Conservation (phyloP, 2,797 vertebrate genomes). For the Alcedo quadribrachys region DNA sequence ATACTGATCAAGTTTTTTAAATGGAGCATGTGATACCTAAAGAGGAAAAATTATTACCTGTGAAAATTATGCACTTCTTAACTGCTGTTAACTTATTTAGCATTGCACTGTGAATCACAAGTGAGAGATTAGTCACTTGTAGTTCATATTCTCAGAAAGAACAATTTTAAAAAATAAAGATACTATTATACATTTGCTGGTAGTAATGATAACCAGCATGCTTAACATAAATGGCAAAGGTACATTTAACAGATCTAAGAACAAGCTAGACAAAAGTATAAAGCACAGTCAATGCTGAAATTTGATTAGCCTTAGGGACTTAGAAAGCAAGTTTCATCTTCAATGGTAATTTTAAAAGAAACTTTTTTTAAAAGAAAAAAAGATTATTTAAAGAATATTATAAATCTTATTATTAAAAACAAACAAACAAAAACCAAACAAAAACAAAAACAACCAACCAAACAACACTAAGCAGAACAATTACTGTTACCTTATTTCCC, state of each 20-base stretch:
- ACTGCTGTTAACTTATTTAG: not conserved
- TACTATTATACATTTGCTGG: not conserved
- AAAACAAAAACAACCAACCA: too few species aligned
- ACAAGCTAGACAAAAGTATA: not conserved
- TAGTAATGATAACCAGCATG: not conserved
- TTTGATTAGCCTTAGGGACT: not conserved
- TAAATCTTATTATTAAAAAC: too few species aligned
- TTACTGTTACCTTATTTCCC: not conserved
- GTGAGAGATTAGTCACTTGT: not conserved
- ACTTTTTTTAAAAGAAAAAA: too few species aligned
- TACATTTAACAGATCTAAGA: not conserved
- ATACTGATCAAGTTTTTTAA: not conserved
- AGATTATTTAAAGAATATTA: too few species aligned
- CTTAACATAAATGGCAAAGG: not conserved
- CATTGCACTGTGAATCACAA: not conserved
- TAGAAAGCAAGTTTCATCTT: not conserved
- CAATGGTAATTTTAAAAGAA: not conserved
- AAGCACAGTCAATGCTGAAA: not conserved
- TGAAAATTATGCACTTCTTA: not conserved
- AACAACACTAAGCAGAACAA: not conserved
- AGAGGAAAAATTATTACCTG: not conserved
- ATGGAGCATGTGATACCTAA: not conserved
- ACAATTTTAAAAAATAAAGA: not conserved
- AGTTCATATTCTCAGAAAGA: not conserved
- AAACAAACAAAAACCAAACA: too few species aligned